Base-by-base conservation (phyloP, 2,888 invertebrate species). In the Ernsta delagoae region DNA sequence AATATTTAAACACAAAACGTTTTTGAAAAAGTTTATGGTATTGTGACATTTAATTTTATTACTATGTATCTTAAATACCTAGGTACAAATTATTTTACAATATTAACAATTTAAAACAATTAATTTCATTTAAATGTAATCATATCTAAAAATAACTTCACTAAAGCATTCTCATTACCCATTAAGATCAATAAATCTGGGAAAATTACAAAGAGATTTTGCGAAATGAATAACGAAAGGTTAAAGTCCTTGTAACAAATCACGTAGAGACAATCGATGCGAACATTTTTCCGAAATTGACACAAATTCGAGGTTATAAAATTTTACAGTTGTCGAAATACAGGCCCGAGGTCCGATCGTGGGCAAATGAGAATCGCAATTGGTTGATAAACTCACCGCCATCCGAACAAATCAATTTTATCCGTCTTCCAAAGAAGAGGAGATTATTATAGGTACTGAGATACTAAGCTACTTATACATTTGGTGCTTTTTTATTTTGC, bases 241-340 rank as follows among this genome's bases (percentile, higher is more conserved):
- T 81, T 78, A 77, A 72, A 69, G 72, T 71, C 78, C 76, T 79
- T 79, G 79, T 73, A 82, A 80, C 75, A 79, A 78, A 83, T 78
- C 77, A 80, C 78, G 79, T 78, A 74, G 73, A 73, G 70, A 75
- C 78, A 80, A 80, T 83, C 77, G 75, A 77, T 73, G 74, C 77
- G 78, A 79, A 75, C 78, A 77, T 79, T 78, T 76, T 73, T 74
- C 73, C 73, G 75, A 81, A 83, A 88, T 84, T 83, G 84, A 84
- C 78, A 79, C 80, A 87, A 90, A 89, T 89, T 82, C 75, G 72
- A 79, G 85, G 88, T 88, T 80, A 87, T 90, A 90, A 90, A 89
- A 86, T 82, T 90, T 89, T 88, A 90, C 85, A 85, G 81, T 83
- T 74, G 78, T 74, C 77, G 78, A 77, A 80, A 75, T 74, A 76